phyloP scores from a whole-genome alignment of 2,888 invertebrate genomes.

The Leucophenga maculata region DNA sequence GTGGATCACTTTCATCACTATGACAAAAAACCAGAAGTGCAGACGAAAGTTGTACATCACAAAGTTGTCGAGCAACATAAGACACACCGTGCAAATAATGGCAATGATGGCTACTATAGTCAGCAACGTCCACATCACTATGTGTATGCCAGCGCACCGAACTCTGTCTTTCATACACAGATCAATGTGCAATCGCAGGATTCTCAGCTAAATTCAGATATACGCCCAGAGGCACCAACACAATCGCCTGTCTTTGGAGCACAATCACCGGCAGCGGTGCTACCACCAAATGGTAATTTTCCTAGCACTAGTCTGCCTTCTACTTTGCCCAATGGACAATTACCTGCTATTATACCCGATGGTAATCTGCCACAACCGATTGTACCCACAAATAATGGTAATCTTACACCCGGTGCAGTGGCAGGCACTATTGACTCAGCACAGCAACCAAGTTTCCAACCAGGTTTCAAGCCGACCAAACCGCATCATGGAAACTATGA shows the following conservation, averaged over 20 bases:
- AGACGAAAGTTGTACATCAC: conserved; percentile 53
- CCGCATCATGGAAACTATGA: too few relatives aligned
- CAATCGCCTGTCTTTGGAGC: not conserved
- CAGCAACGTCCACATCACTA: conserved; percentile 49
- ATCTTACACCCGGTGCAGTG: too few relatives aligned
- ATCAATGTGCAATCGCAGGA: conserved; percentile 63
- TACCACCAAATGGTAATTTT: not conserved
- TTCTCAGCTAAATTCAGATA: conserved; percentile 49
- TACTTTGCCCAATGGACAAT: not conserved
- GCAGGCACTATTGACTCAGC: too few relatives aligned
- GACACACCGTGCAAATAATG: conserved; percentile 27
- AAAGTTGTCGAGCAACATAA: conserved; percentile 41
- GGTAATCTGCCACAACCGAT: not conserved
- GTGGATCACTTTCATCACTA: conserved; percentile 59
- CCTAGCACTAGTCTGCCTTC: conserved; percentile 27
- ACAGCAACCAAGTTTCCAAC: too few relatives aligned
- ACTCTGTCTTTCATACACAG: conserved; percentile 62
- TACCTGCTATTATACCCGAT: not conserved
- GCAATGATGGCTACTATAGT: conserved; percentile 37
- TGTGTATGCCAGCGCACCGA: conserved; percentile 56
- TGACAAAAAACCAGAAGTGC: conserved; percentile 49
- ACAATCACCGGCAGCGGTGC: conserved; percentile 13
- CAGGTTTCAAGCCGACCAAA: too few relatives aligned
- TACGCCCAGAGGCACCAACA: conserved; percentile 29
- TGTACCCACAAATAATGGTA: too few relatives aligned